Conservation (phyloP, 2,888 invertebrate genomes). For the Corythucha ciliata region DNA sequence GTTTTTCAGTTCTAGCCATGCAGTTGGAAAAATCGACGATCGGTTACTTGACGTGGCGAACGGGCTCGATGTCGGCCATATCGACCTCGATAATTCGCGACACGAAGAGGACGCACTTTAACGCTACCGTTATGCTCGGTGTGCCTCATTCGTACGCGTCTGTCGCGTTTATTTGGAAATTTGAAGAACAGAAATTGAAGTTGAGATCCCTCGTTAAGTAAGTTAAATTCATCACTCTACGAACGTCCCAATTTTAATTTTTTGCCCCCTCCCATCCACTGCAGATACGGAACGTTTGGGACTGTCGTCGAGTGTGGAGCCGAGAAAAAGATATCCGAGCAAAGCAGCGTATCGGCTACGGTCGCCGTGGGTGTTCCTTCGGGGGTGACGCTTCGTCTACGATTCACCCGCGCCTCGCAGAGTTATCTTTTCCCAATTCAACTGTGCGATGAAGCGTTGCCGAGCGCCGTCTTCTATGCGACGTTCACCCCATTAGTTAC, state of each 20-base stretch:
- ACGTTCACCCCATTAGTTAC: slow-evolving; percentile 76
- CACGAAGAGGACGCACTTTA: slow-evolving; percentile 56
- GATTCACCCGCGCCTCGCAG: slow-evolving; percentile 77
- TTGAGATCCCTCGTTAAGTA: slow-evolving; percentile 69
- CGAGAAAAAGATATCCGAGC: slow-evolving; percentile 85
- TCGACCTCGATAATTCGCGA: slow-evolving; percentile 72
- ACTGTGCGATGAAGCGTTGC: slow-evolving; percentile 79
- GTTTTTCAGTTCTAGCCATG: slow-evolving; percentile 59
- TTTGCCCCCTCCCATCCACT: not conserved
- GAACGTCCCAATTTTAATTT: no score
- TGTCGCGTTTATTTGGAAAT: slow-evolving; percentile 66
- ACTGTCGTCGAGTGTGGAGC: slow-evolving; percentile 80
- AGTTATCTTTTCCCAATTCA: slow-evolving; percentile 81
- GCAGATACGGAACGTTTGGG: slow-evolving; percentile 79
- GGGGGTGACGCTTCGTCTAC: slow-evolving; percentile 80
- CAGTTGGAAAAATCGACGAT: slow-evolving; percentile 81
- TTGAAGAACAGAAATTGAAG: slow-evolving; percentile 69
- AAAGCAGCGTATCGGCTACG: slow-evolving; percentile 75
- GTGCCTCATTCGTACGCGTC: slow-evolving; percentile 66
- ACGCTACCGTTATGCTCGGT: slow-evolving; percentile 68
- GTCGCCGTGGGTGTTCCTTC: slow-evolving; percentile 76
- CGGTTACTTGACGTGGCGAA: slow-evolving; percentile 79
- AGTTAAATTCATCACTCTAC: slow-evolving; percentile 42
- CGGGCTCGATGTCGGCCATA: slow-evolving; percentile 54
- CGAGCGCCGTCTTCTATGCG: slow-evolving; percentile 87